Evolutionary conservation across 2,113 vertebrate genomes (phyloP), one percentile per base, ranked within the genome.

Genomic region (Toxotes chatareus): DNA sequence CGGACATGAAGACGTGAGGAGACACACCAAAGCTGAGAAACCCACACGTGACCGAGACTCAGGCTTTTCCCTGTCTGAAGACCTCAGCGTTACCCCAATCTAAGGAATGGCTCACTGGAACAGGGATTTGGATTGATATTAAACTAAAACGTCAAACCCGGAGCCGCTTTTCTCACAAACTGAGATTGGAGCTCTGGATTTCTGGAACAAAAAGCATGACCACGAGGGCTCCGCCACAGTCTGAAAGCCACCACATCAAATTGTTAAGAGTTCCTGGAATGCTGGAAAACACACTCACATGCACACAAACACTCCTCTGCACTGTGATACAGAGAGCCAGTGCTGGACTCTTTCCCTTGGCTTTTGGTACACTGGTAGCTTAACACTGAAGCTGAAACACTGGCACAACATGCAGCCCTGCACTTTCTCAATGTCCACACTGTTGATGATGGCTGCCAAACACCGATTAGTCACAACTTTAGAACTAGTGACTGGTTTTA

Each of bases 31-130:
- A 88, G 85, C 94, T 32, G 96, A 96, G 86, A 96, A 96, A 80
- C 93, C 95, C 7, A 73, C 79, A 0, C 94, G 96, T 16, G 97
- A 98, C 88, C 89, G 97, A 62, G 97, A 98, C 93, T 96, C 96
- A 10, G 96, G 95, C 51, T 95, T 96, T 76, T 96, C 95, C 63
- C 90, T 96, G 86, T 97, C 96, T 23, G 95, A 95, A 84, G 97
- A 97, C 90, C 93, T 97, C 71, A 97, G 93, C n/a, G 95, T 97
- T 80, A 97, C 95, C 21, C 95, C 96, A 4, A 93, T 97, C 71
- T 97, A 95, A 93, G 36, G 57, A 55, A 23, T 1, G 12, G 40
- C 69, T 4, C 1, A 8, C 7, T 38, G 17, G 11, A 51, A 46
- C 46, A 62, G 47, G 55, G 59, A 34, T 57, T 69, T 32, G 11